Evolutionary conservation across 2,113 vertebrate genomes (phyloP), one percentile per base, ranked within the genome.

Genomic region (Syngnathoides biaculeatus): DNA sequence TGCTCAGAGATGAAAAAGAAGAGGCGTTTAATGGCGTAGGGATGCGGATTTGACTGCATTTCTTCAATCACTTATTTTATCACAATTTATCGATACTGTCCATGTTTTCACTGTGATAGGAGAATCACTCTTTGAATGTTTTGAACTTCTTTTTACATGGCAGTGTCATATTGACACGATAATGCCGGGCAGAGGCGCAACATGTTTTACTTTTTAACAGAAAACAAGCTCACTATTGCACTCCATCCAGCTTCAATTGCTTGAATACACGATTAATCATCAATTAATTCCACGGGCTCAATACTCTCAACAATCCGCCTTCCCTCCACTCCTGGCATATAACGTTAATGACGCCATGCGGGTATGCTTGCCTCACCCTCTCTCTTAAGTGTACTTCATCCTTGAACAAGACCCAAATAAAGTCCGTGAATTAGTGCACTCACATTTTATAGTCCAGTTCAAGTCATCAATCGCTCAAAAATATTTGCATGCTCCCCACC

Each of bases 21-120:
- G 57, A 63, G 47, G 45, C 48, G 19, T 63, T 67, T 39, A 66
- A 64, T 56, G 73, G 42, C 30, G 69, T 22, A 62, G 40, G n/a
- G 20, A n/a, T 40, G 30, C 0, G 4, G 20, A 1, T 40, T 40
- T 17, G 12, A 26, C 52, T 62, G 38, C 20, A 61, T 62, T 43
- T 62, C 39, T 15, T 3, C 3, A n/a, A 8, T 19, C 2, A 15
- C 24, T 24, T 43, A 42, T 43, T 57, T 57, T 1, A 57, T 8
- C 1, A 15, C 0, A 15, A 30, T 57, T 57, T 57, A 13, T 8
- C 15, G 19, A 27, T 6, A 26, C n/a, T n/a, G n/a, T n/a, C n/a
- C 24, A 13, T 13, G 14, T 22, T 2, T 7, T 14, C 53, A 55
- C 53, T 55, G 52, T 26, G 52, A 55, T 55, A 22, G 22, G 22